Conservation (phyloP, 2,113 vertebrate species). For the Lichenostomus cassidix region DNA sequence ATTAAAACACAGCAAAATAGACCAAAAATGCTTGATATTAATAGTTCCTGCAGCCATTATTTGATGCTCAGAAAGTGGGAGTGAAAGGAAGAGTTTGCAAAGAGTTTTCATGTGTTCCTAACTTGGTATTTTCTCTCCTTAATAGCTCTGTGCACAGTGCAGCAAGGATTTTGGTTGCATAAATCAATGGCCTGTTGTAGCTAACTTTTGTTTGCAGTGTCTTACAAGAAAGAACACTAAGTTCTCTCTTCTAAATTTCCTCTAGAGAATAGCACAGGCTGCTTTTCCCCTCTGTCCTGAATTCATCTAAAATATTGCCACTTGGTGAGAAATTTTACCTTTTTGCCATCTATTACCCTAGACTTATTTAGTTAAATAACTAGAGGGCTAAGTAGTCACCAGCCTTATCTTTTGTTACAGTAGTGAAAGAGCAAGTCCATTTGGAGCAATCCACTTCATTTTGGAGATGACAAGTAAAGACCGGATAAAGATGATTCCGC, state of each 20-base stretch:
- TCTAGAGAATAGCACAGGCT: not conserved
- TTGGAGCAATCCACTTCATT: not conserved
- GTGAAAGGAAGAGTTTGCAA: not conserved
- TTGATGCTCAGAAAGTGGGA: not conserved
- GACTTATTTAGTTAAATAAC: not conserved
- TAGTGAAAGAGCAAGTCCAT: not conserved
- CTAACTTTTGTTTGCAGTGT: not conserved
- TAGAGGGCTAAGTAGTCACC: not conserved
- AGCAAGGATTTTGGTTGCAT: not conserved
- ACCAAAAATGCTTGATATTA: not conserved
- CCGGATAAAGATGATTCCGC: not conserved
- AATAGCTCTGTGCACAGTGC: not conserved
- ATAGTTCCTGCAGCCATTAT: not conserved
- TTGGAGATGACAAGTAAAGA: not conserved
- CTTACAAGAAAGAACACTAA: constrained; percentile 45
- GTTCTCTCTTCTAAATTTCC: constrained; percentile 20
- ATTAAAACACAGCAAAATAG: not conserved
- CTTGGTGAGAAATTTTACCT: not conserved
- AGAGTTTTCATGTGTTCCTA: not conserved
- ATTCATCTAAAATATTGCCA: not conserved
- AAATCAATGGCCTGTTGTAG: constrained; percentile 35
- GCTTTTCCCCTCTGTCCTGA: not conserved
- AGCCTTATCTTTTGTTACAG: not conserved
- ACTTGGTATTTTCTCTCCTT: not conserved
- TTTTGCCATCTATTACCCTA: not conserved